Conservation (phyloP, 1,140 invertebrate species). For the Melipona quadrifasciata region DNA sequence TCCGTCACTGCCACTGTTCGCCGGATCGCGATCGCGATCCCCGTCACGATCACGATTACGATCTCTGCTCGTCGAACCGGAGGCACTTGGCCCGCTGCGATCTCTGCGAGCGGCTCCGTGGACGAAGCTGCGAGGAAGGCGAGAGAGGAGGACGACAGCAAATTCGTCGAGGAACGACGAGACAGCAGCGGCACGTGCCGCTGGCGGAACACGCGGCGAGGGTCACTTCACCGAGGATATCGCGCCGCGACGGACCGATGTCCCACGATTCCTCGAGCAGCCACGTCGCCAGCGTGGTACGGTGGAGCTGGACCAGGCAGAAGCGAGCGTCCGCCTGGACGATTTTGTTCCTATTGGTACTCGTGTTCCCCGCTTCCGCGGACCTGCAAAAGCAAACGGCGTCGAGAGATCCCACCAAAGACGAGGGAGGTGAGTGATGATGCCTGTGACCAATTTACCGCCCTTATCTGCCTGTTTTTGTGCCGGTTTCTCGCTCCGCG, state of each 20-base stretch:
- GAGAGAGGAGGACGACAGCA: neutral
- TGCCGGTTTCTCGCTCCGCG: no score
- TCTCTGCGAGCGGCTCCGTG: slow-evolving; percentile 55
- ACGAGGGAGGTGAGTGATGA: slow-evolving; percentile 57
- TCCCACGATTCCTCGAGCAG: slow-evolving; percentile 10
- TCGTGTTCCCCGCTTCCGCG: slow-evolving; percentile 50
- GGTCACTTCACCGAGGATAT: neutral
- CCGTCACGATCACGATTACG: no score
- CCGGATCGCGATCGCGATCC: no score
- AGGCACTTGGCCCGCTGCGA: slow-evolving; percentile 23
- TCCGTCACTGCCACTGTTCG: neutral
- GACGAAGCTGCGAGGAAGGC: neutral
- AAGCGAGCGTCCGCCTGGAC: slow-evolving; percentile 49
- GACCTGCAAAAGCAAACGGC: slow-evolving; percentile 7
- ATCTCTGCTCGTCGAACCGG: neutral
- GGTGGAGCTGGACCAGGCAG: slow-evolving; percentile 66
- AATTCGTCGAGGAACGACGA: neutral
- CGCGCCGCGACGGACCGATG: neutral
- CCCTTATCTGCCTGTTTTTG: no score
- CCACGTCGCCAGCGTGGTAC: slow-evolving; percentile 73
- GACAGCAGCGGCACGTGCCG: slow-evolving; percentile 8
- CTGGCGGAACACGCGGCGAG: no score
- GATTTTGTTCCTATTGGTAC: slow-evolving; percentile 64
- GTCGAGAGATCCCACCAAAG: slow-evolving; percentile 26
- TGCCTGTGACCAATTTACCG: neutral